Percentiles rank a stretch among this genome's conserved stretches.
Evolutionary conservation across 2,113 vertebrate species (phyloP).

Genomic region (Serilophus lunatus): DNA sequence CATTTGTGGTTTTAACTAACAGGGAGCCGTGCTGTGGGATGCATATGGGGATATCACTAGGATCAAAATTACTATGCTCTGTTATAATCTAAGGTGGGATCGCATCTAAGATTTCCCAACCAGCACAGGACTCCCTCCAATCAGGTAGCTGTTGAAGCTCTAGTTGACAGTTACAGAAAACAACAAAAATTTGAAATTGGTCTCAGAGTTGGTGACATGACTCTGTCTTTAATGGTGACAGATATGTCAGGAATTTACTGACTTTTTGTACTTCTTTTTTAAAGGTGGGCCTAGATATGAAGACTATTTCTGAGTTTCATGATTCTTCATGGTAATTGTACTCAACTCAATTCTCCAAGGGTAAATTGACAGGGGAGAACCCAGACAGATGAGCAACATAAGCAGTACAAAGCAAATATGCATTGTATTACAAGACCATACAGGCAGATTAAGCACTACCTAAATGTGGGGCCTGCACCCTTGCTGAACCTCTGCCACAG

Average conservation of each 20-base stretch:
- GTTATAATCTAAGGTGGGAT: neutral
- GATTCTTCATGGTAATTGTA: neutral
- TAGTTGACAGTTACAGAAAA: neutral
- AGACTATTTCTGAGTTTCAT: neutral
- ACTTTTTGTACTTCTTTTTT: neutral
- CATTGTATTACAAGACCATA: neutral
- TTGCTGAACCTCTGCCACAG: neutral
- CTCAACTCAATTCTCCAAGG: neutral
- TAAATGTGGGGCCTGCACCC: neutral
- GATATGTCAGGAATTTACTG: neutral
- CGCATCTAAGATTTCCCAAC: neutral
- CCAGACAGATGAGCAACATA: neutral
- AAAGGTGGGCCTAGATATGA: neutral
- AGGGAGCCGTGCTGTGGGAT: neutral
- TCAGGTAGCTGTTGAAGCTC: neutral
- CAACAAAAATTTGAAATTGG: neutral
- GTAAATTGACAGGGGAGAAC: neutral
- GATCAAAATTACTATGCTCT: neutral
- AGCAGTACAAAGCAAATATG: neutral
- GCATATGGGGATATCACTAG: neutral
- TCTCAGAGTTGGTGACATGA: neutral
- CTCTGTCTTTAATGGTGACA: neutral
- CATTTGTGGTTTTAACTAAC: neutral
- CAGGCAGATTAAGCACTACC: neutral
- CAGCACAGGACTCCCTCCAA: neutral